Evolutionary conservation across 1,140 invertebrate genomes (phyloP).

Genomic region (Drosophila ercepeae): DNA sequence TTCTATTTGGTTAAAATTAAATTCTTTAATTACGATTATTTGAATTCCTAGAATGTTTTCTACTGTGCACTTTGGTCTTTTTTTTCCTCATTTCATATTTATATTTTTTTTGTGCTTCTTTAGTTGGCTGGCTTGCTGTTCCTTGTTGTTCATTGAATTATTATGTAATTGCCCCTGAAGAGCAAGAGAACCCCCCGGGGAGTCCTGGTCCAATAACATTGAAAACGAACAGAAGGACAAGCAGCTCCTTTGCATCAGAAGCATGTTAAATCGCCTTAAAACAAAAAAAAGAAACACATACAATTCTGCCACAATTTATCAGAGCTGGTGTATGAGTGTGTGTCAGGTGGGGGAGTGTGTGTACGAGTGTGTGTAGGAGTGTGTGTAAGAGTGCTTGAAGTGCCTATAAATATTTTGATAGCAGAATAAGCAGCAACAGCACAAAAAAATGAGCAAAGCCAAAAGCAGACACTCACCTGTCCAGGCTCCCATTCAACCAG

Average conservation of each 20-base stretch:
- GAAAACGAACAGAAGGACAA: not conserved
- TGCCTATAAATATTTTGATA: conserved; percentile 74
- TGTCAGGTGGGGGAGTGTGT: conserved; percentile 5
- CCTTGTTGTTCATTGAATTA: conserved; percentile 76
- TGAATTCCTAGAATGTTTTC: too few relatives aligned
- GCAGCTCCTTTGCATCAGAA: conserved; percentile 23
- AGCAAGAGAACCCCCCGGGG: conserved; percentile 26
- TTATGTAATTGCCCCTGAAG: conserved; percentile 64
- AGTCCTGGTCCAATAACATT: not conserved
- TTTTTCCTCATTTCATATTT: conserved; percentile 30
- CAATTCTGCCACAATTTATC: conserved; percentile 45
- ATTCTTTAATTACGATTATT: too few relatives aligned
- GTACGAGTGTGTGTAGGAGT: not conserved
- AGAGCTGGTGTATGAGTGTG: too few relatives aligned
- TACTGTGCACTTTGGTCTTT: not conserved
- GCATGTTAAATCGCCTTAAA: conserved; percentile 53
- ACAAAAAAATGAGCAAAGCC: conserved; percentile 44
- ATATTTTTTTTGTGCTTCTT: conserved; percentile 16
- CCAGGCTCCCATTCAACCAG: conserved; percentile 43
- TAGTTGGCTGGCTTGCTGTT: conserved; percentile 5
- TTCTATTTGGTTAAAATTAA: too few relatives aligned
- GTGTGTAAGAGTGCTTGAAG: conserved; percentile 27
- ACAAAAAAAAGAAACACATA: not conserved
- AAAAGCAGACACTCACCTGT: conserved; percentile 69
- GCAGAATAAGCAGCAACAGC: conserved; percentile 39